Conservation (phyloP, 2,888 invertebrate genomes). For the Cheilosia vulpina region DNA sequence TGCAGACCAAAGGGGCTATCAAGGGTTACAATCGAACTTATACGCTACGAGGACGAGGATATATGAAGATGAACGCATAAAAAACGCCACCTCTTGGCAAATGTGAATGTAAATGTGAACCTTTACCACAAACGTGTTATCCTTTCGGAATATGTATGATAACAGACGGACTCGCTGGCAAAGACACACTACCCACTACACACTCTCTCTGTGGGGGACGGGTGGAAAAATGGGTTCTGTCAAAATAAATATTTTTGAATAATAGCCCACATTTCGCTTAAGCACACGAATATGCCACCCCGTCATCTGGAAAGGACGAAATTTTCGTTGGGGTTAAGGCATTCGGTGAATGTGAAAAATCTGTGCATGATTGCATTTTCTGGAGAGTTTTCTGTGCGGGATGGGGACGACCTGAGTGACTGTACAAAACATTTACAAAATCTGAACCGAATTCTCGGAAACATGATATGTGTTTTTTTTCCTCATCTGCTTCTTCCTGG, state of each 20-base stretch:
- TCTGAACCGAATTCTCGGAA: constrained; percentile 59
- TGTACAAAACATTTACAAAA: constrained; percentile 72
- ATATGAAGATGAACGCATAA: constrained; percentile 24
- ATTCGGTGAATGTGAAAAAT: constrained; percentile 80
- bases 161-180: constrained; percentile 65
- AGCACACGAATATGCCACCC: constrained; percentile 73
- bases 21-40: constrained; percentile 71
- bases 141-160: constrained; percentile 65
- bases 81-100: constrained; percentile 50
- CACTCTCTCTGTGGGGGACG: constrained; percentile 75
- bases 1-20: constrained; percentile 70
- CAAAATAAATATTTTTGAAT: constrained; percentile 82
- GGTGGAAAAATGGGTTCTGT: constrained; percentile 82
- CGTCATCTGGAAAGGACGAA: constrained; percentile 64
- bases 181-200: constrained; percentile 46
- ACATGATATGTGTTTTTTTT: constrained; percentile 61
- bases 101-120: constrained; percentile 60
- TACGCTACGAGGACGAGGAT: constrained; percentile 11
- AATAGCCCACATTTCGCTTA: constrained; percentile 81
- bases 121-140: constrained; percentile 74
- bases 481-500: neutral
- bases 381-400: constrained; percentile 16
- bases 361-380: constrained; percentile 82
- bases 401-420: constrained; percentile 47
- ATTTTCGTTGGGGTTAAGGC: constrained; percentile 68